These are phyloP conservation scores for Theristicus caerulescens DNA, from an alignment of 2,113 vertebrate species.

Conservation along the genomic window DNA sequence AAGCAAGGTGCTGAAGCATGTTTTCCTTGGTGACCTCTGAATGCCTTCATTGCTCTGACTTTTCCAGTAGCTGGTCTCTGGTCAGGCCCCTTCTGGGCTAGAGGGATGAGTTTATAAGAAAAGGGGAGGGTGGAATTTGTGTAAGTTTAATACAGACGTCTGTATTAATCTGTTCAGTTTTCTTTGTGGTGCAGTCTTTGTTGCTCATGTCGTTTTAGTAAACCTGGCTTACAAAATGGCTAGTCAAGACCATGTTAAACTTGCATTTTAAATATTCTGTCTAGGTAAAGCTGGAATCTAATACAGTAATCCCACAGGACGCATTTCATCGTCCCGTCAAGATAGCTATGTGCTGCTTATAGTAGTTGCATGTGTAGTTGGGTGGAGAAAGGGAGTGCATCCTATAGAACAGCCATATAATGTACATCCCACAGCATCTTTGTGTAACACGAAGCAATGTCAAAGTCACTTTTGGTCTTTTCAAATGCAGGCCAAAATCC, in stretches of 20 bases:
- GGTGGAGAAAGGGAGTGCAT: neutral
- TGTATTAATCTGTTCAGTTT: neutral
- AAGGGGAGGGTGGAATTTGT: neutral
- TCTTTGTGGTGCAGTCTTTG: neutral
- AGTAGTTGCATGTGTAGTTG: neutral
- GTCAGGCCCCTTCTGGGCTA: neutral
- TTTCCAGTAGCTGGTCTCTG: neutral
- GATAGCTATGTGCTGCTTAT: neutral
- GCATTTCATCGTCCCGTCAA: neutral
- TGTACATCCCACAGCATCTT: neutral
- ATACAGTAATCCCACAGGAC: neutral
- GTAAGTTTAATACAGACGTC: neutral
- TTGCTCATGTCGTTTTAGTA: neutral
- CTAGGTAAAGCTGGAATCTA: neutral
- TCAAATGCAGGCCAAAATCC: slow-evolving; percentile 62
- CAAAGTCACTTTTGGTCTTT: neutral
- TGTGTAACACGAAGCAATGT: neutral
- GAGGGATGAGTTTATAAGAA: neutral
- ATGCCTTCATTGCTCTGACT: neutral
- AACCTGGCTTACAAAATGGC: neutral
- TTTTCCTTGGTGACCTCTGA: neutral
- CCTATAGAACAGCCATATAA: neutral
- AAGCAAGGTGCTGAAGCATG: neutral
- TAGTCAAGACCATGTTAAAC: fast-evolving
- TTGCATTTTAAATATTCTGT: neutral